Evolutionary conservation across 2,888 invertebrate genomes (phyloP), one percentile per base, ranked within the genome.

Genomic region (Drosophila leonis): DNA sequence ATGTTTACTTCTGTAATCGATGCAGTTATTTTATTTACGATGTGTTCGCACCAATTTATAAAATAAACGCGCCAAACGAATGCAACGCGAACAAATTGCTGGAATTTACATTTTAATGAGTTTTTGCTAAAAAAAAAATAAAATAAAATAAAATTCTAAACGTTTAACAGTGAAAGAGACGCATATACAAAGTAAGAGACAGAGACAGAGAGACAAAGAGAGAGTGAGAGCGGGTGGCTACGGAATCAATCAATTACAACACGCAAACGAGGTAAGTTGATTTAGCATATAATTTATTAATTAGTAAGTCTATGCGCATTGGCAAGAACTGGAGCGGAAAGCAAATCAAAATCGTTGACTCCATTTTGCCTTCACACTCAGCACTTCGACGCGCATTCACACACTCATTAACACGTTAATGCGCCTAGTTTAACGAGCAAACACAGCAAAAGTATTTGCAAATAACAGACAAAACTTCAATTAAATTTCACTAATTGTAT

Each of bases 201-300:
- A 62, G 48, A 18, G 63, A 9, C 37, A 27, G 46, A 20, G 39
- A 29, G 39, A 18, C 4, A 24, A n/a, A 65, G 51, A 27, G 61
- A 9, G 44, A 29, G 33, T 33, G 27, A 18, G 33, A 18, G 10
- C 10, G n/a, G 44, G n/a, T 46, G 24, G 35, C 15, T 27, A 27
- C 13, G 41, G 69, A 61, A 78, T 81, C 74, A 81, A 87, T 81
- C 82, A 87, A 83, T 83, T 83, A 64, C 72, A 68, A 68, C 54
- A 52, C 24, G 55, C 61, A 67, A 78, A 61, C 75, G 72, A 78
- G 83, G 87, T 89, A 87, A 83, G 78, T 88, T 84, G 60, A 65
- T 70, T 69, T 55, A 57, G 63, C 52, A 68, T 48, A 65, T 49
- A 65, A 75, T 72, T 78, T 70, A 73, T 78, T 86, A 83, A 83